These are phyloP conservation scores for Prosopocoilus inquinatus DNA, from an alignment of 2,888 invertebrate genomes.

Conservation along the genomic window DNA sequence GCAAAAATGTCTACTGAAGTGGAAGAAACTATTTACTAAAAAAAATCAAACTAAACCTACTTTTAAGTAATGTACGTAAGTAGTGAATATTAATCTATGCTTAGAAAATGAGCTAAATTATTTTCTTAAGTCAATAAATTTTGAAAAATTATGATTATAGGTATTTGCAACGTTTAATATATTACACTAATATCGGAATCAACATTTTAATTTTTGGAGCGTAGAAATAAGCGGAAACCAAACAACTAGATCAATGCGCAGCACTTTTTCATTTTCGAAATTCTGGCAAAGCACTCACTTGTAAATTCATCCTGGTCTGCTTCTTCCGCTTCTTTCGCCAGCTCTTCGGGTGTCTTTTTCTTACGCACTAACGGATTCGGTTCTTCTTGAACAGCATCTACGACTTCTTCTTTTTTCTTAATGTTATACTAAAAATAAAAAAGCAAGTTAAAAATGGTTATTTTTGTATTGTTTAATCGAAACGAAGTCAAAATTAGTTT, in stretches of 20 bases:
- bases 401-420: constrained; percentile 93
- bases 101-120: too few species aligned
- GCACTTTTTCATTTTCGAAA: constrained; percentile 41
- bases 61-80: too few species aligned
- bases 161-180: too few species aligned
- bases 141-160: too few species aligned
- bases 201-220: too few species aligned
- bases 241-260: constrained; percentile 42
- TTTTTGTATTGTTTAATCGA: background rate
- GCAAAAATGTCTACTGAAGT: too few species aligned
- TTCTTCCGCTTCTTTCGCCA: constrained; percentile 94
- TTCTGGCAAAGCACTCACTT: constrained; percentile 64
- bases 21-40: too few species aligned
- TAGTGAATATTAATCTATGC: too few species aligned
- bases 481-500: background rate
- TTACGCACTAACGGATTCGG: constrained; percentile 95
- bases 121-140: too few species aligned
- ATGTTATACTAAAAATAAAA: constrained; percentile 85
- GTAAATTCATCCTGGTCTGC: constrained; percentile 96
- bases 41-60: too few species aligned
- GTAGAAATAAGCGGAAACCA: background rate
- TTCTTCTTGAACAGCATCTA: constrained; percentile 79
- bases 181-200: too few species aligned
- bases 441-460: background rate
- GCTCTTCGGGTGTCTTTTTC: constrained; percentile 97